These are phyloP conservation scores for Characodon lateralis DNA, from an alignment of 2,797 vertebrate genomes.

Conservation along the genomic window DNA sequence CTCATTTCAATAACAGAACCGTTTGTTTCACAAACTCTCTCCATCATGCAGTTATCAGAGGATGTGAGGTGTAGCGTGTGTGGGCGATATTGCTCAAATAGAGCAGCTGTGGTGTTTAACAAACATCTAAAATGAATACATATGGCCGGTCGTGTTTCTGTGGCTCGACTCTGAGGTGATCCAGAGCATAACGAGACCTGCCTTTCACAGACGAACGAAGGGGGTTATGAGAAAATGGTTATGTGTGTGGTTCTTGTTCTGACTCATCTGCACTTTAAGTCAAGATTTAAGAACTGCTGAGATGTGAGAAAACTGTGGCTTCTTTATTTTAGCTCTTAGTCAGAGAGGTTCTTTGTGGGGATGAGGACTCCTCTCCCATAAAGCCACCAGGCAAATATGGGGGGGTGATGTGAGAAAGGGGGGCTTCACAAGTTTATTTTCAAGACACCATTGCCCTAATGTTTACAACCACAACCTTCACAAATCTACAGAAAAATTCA, in stretches of 20 bases:
- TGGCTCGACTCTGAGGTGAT: constrained; percentile 52
- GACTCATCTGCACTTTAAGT: constrained; percentile 68
- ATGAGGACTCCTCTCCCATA: constrained; percentile 52
- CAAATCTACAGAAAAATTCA: constrained; percentile 33
- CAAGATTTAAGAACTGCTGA: constrained; percentile 62
- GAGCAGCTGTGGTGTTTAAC: constrained; percentile 66
- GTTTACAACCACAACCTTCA: constrained; percentile 27
- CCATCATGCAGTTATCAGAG: constrained; percentile 62
- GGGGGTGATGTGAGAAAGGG: constrained; percentile 9
- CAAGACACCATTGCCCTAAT: constrained; percentile 44
- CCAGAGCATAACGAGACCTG: constrained; percentile 36
- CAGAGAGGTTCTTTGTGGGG: constrained; percentile 64
- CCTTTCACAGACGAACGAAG: constrained; percentile 54
- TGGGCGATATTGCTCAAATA: constrained; percentile 69
- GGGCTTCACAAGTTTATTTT: constrained; percentile 33
- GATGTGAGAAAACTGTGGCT: constrained; percentile 54
- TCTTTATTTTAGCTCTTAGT: constrained; percentile 67
- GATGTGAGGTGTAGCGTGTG: constrained; percentile 66
- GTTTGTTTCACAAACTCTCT: constrained; percentile 56
- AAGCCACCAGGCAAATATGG: constrained; percentile 40
- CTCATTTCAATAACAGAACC: constrained; percentile 58
- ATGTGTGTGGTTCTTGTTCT: constrained; percentile 64
- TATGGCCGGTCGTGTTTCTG: constrained; percentile 46
- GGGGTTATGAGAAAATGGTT: constrained; percentile 69
- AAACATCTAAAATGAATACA: constrained; percentile 66